Percentiles rank a stretch among this genome's conserved stretches.
These are phyloP conservation scores for Thryonomys swinderianus DNA, from an alignment of 2,113 vertebrate genomes.

Conservation along the genomic window DNA sequence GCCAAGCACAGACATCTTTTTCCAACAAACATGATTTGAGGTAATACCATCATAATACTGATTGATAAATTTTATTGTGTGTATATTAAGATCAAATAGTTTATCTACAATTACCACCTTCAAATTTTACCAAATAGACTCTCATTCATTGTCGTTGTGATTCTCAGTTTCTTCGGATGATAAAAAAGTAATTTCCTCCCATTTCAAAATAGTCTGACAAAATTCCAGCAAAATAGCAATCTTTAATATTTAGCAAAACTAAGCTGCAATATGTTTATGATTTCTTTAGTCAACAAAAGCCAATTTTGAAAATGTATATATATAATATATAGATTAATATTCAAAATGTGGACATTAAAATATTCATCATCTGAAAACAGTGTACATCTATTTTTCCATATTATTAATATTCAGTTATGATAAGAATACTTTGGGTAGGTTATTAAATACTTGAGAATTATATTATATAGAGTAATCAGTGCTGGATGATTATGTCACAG, in stretches of 20 bases:
- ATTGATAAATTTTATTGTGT: neutral
- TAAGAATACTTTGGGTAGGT: neutral
- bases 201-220: neutral
- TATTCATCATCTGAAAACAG: neutral
- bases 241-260: neutral
- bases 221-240: neutral
- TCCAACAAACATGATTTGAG: neutral
- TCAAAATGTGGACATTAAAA: neutral
- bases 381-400: neutral
- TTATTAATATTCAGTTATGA: neutral
- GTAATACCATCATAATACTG: neutral
- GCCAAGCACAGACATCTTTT: neutral
- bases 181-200: neutral
- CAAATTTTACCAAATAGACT: neutral
- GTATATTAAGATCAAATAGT: neutral
- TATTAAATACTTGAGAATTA: conserved; percentile 48
- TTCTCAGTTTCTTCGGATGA: neutral
- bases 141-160: neutral
- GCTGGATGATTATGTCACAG: neutral
- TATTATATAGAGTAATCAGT: neutral
- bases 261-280: neutral
- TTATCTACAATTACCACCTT: neutral
- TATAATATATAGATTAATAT: neutral
- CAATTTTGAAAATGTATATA: neutral
- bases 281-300: neutral